Evolutionary conservation across 2,888 invertebrate genomes (phyloP).

Genomic region (Drosophila sordidapex): DNA sequence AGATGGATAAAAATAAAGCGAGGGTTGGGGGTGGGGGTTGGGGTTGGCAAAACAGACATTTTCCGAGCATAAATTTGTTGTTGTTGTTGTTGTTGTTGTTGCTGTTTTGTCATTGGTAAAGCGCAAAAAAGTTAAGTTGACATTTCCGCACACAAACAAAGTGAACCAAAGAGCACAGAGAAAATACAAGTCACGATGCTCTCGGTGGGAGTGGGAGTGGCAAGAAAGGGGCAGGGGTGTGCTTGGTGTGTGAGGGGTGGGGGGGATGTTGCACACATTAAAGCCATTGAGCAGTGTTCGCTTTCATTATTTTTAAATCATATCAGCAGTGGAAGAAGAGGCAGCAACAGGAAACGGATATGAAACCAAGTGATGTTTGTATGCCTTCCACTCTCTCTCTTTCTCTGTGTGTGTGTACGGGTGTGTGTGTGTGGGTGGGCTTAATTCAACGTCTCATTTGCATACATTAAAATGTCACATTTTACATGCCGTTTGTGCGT

Average conservation of each 20-base stretch:
- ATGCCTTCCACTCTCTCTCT: slow-evolving; percentile 1
- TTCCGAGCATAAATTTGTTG: slow-evolving; percentile 37
- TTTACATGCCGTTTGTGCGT: slow-evolving; percentile 80
- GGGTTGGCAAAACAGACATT: slow-evolving; percentile 36
- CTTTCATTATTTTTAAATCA: slow-evolving; percentile 80
- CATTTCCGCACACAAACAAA: slow-evolving; percentile 63
- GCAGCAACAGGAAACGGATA: slow-evolving; percentile 70
- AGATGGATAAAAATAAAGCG: not conserved
- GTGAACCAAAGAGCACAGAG: not conserved
- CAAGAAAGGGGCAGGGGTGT: not conserved
- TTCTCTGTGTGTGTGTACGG: not conserved
- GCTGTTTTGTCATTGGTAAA: slow-evolving; percentile 47
- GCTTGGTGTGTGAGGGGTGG: not conserved
- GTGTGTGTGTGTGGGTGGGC: slow-evolving; percentile 51
- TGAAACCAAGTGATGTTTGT: slow-evolving; percentile 66
- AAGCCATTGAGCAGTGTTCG: slow-evolving; percentile 57
- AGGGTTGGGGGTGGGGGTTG: not conserved
- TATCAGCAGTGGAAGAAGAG: slow-evolving; percentile 57
- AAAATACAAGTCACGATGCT: slow-evolving; percentile 48
- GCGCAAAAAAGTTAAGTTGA: slow-evolving; percentile 73
- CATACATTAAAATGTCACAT: slow-evolving; percentile 81
- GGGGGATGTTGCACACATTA: slow-evolving; percentile 37
- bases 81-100: slow-evolving; percentile 23
- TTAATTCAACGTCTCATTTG: slow-evolving; percentile 80
- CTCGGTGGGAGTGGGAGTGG: not conserved